A percentile compares a stretch with the other conserved stretches of the same genome.
These are phyloP conservation scores for Fregetta grallaria DNA, from an alignment of 2,113 vertebrate species.

Conservation along the genomic window DNA sequence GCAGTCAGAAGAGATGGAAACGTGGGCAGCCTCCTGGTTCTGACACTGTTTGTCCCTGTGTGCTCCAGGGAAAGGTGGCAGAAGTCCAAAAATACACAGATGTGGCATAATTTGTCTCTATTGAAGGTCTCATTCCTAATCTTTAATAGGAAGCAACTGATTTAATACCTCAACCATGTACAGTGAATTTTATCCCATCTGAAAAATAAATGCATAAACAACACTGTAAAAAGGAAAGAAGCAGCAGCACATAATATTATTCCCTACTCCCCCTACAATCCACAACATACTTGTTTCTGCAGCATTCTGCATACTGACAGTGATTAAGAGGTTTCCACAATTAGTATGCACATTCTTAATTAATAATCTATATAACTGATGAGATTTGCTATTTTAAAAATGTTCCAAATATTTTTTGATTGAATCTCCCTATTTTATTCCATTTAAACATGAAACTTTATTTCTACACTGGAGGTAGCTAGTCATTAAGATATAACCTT, in stretches of 20 bases:
- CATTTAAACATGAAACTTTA: constrained; percentile 18
- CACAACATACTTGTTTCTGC: neutral
- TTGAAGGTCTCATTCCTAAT: neutral
- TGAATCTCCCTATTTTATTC: neutral
- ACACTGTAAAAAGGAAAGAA: neutral
- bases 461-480: neutral
- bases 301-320: neutral
- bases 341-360: constrained; percentile 26
- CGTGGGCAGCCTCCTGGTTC: neutral
- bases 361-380: constrained; percentile 1
- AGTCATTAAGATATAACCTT: constrained; percentile 16
- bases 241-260: neutral
- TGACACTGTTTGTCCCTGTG: neutral
- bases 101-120: neutral
- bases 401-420: neutral
- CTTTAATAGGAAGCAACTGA: neutral
- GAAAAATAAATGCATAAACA: neutral
- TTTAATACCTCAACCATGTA: neutral
- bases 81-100: neutral
- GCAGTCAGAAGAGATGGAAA: neutral
- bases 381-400: neutral
- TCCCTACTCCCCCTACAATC: neutral
- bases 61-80: neutral
- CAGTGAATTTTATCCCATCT: neutral
- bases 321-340: constrained; percentile 31